Base-by-base conservation (phyloP, 2,113 vertebrate species). In the Cynopterus brachyotis region DNA sequence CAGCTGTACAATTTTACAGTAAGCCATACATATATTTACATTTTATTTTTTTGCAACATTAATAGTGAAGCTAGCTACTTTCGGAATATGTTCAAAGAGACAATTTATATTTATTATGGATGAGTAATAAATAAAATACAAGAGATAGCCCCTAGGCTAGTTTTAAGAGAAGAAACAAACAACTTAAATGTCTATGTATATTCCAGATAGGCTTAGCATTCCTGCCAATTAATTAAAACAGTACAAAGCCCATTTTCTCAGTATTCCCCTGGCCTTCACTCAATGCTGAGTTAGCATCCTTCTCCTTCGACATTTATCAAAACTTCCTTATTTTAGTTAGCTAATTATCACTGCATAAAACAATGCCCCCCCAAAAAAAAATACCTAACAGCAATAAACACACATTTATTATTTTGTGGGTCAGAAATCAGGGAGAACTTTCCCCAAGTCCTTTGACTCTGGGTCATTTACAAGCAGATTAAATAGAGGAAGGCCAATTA, bases 381-480 rank as follows among this genome's bases (percentile, higher is more conserved):
- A 11, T 2, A 73, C 9, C 17, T 28, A 50, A n/a, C 3, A 55
- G 13, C 9, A 57, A 19, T 40, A 40, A 82, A 22, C 32, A 81
- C 37, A 42, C 8, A 47, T 35, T 73, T 62, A 45, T 62, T 53
- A 32, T 59, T 40, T 32, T 32, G 4, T 40, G 4, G 9, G 19
- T 87, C 22, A 45, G 42, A 16, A 78, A 57, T 62, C 53, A 57
- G n/a, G 16, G n/a, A 28, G 10, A 35, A 45, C 30, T 8, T 67
- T 2, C 24, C 9, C 9, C 2, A 2, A 6, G 6, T 37, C 1
- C 12, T 75, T 35, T 28, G 13, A 1, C 3, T 70, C 28, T 55
- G n/a, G 35, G 10, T 47, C 8, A 17, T 81, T 81, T 6, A 50
- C 16, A 72, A 42, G 6, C 6, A 81, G 20, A 75, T 64, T 72